Evolutionary conservation across 2,113 vertebrate species (phyloP).

Genomic region (Eurypyga helias): DNA sequence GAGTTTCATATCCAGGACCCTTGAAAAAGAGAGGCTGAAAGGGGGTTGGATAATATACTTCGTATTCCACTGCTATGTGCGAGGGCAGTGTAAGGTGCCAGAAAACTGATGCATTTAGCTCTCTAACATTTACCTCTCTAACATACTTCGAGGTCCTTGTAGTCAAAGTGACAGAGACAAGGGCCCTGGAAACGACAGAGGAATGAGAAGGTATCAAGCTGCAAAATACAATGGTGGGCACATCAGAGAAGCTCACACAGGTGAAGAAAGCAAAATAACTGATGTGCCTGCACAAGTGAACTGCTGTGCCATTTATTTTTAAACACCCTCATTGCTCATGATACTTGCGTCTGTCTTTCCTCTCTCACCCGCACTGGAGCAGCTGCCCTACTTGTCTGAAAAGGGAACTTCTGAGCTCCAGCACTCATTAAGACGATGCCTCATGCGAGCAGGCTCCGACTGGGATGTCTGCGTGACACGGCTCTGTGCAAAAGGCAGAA

Average conservation of each 20-base stretch:
- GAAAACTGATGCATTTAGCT: neutral
- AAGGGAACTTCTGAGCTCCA: neutral
- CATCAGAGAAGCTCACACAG: neutral
- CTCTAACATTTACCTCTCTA: neutral
- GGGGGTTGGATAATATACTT: neutral
- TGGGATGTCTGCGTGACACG: neutral
- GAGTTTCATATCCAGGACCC: neutral
- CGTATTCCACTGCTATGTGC: neutral
- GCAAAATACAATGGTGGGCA: neutral
- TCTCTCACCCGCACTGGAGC: neutral
- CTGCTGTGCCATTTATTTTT: slow-evolving; percentile 30
- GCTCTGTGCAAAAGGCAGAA: neutral
- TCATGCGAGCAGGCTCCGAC: neutral
- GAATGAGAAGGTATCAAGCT: neutral
- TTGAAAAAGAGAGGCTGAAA: neutral
- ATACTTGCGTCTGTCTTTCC: neutral
- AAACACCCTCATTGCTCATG: slow-evolving; percentile 8
- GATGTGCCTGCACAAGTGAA: neutral
- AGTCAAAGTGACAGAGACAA: neutral
- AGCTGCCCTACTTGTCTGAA: slow-evolving; percentile 2
- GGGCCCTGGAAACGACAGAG: neutral
- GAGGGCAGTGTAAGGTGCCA: neutral
- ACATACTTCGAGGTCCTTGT: neutral
- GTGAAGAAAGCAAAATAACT: neutral
- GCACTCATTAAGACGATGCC: neutral